phyloP scores from a whole-genome alignment of 2,113 vertebrate species.

The Corythornis cristatus region DNA sequence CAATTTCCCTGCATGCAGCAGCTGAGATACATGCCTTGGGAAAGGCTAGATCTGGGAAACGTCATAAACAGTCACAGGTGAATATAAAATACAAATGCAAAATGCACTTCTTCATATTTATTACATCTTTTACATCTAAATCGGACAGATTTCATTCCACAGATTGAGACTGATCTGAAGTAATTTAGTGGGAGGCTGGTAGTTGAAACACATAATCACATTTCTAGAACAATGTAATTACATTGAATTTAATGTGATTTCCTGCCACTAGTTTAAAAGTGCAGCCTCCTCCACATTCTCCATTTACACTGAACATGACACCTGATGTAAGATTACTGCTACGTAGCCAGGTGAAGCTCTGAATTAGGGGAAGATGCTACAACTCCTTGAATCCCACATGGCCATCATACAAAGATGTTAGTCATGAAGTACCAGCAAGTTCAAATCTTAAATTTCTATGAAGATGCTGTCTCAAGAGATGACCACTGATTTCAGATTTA shows the following conservation, averaged over 20 bases:
- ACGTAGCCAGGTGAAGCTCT: neutral
- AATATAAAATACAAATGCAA: conserved; percentile 59
- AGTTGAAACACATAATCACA: conserved; percentile 64
- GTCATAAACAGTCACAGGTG: neutral
- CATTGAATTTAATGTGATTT: conserved; percentile 56
- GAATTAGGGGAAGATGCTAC: neutral
- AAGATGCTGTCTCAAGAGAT: neutral
- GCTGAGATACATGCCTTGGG: neutral
- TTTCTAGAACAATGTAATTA: conserved; percentile 60
- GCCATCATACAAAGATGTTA: neutral
- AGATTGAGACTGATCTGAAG: conserved; percentile 63
- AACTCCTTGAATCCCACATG: neutral
- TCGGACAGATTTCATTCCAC: conserved; percentile 53
- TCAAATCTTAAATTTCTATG: neutral
- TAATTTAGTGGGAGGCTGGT: conserved; percentile 55
- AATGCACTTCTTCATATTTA: conserved; percentile 53
- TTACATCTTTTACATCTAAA: conserved; percentile 63
- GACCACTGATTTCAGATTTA: neutral
- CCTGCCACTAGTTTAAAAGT: conserved; percentile 46
- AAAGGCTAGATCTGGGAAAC: neutral
- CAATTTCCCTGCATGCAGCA: neutral
- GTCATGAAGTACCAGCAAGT: neutral
- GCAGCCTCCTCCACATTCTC: conserved; percentile 48
- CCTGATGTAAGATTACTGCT: neutral
- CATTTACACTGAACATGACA: conserved; percentile 38